phyloP scores from a whole-genome alignment of 2,797 vertebrate genomes.

The Mionectes olivaceus region DNA sequence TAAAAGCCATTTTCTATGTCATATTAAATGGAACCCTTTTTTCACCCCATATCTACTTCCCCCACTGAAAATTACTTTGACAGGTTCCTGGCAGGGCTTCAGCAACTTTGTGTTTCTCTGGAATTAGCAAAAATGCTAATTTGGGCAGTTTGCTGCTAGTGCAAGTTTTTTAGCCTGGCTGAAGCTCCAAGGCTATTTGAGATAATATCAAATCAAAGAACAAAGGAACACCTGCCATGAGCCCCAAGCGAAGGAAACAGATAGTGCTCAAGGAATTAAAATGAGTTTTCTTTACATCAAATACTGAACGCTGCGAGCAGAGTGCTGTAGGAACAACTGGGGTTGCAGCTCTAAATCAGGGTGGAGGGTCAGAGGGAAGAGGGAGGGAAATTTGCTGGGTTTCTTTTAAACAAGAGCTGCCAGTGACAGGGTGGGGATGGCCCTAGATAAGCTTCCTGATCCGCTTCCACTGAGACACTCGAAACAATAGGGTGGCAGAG shows the following conservation, averaged over 20 bases:
- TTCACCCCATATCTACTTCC: conserved; percentile 28
- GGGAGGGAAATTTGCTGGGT: not conserved
- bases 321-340: not conserved
- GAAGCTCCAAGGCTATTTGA: conserved; percentile 35
- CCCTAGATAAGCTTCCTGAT: conserved; percentile 64
- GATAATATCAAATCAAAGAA: conserved; percentile 40
- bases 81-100: conserved; percentile 49
- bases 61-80: conserved; percentile 47
- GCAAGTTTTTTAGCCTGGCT: conserved; percentile 35
- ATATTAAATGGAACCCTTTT: not conserved
- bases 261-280: conserved; percentile 52
- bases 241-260: not conserved
- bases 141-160: conserved; percentile 44
- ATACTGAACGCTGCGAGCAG: not conserved
- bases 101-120: conserved; percentile 21
- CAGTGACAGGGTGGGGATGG: conserved; percentile 47
- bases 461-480: conserved; percentile 4
- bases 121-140: conserved; percentile 71
- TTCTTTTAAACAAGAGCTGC: not conserved
- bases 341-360: not conserved
- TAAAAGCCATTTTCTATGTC: not conserved
- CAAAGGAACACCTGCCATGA: conserved; percentile 52
- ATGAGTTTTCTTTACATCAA: conserved; percentile 16
- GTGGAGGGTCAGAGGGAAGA: not conserved
- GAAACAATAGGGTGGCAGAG: conserved; percentile 49